Base-by-base conservation (phyloP, 2,113 vertebrate species). In the Marmota flaviventris region DNA sequence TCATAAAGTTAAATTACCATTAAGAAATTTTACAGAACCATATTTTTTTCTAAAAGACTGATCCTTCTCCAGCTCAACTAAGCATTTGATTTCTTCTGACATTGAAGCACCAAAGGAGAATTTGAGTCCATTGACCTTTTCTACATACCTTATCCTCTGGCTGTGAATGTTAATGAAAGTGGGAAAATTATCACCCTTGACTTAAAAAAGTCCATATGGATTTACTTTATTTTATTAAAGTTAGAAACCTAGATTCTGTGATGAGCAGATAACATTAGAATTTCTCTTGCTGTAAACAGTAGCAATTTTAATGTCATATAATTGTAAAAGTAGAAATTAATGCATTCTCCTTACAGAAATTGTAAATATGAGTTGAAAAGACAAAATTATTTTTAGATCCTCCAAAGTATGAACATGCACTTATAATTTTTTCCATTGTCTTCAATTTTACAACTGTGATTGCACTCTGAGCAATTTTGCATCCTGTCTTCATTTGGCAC, bases 361-460 rank as follows among this genome's bases (percentile, higher is more conserved):
- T 22, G 56, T 51, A 86, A 94, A 83, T 77, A 20, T 20, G 48
- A 78, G 16, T 29, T 79, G 6, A 69, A 11, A 91, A 34, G 77
- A 79, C 53, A 51, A 84, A 81, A 82, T 81, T 81, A 85, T 17
- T 51, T 69, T 17, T 20, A 92, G 34, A 27, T 56, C 45, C 34
- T 82, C 34, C 24, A 92, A 58, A 89, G 17, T 51, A 20, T 84
- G 89, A 51, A 6, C 85, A 70, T 18, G 9, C 75, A 81, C n/a
- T 76, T 89, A 39, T 51, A 12, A 85, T 78, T 61, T 48, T 63
- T 84, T 8, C 34, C 29, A n/a, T 14, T 25, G 8, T 76, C 8
- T 92, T 89, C 42, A 39, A 18, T 85, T 97, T 92, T 72, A 53
- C 7, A 84, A 91, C 58, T 78, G n/a, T 45, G 70, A 82, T 65